Conservation (phyloP, 1,140 invertebrate species). For the Scaptomyza montana region DNA sequence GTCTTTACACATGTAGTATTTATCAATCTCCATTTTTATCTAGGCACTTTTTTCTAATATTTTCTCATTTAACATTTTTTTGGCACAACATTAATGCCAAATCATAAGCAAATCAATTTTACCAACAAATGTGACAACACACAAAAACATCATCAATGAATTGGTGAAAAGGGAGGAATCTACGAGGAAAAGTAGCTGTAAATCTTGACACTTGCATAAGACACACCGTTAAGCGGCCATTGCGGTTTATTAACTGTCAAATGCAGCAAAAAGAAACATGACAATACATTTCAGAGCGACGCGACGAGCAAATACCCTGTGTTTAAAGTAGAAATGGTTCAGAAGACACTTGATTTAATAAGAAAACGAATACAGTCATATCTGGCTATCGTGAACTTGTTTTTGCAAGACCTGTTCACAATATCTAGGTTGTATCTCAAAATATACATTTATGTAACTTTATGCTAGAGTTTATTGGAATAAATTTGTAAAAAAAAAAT, state of each 20-base stretch:
- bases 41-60: not conserved
- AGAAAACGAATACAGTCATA: no score
- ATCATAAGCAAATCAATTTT: conserved; percentile 72
- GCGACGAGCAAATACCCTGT: not conserved
- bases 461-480: no score
- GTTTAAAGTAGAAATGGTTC: not conserved
- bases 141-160: conserved; percentile 3
- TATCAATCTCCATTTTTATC: no score
- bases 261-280: conserved; percentile 2
- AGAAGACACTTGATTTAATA: no score
- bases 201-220: conserved; percentile 37
- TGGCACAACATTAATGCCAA: conserved; percentile 50
- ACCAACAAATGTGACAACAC: conserved; percentile 69
- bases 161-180: not conserved
- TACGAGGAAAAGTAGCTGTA: no score
- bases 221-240: conserved; percentile 41
- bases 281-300: not conserved
- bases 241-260: conserved; percentile 69
- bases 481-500: no score
- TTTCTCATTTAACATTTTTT: conserved; percentile 2
- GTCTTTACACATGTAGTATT: no score
- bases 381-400: no score
- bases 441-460: no score
- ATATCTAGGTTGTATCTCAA: no score
- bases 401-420: no score